These are phyloP conservation scores for Mola mola DNA, from an alignment of 2,113 vertebrate genomes.

Conservation along the genomic window DNA sequence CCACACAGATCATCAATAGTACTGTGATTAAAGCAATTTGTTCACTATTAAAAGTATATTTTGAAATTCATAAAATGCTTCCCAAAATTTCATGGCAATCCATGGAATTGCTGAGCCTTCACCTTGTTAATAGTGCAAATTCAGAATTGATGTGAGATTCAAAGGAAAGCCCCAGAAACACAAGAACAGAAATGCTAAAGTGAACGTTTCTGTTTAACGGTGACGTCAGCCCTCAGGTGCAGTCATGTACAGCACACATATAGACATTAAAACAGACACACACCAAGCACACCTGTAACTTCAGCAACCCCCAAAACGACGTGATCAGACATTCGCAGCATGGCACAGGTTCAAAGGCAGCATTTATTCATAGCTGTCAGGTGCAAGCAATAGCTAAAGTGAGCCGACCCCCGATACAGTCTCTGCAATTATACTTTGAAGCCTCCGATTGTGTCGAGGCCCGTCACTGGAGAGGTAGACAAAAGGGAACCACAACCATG, in stretches of 20 bases:
- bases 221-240: too few species aligned
- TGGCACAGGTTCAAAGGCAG: slow-evolving; percentile 70
- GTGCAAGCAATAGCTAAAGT: slow-evolving; percentile 42
- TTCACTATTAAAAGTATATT: too few species aligned
- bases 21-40: too few species aligned
- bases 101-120: too few species aligned
- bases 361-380: slow-evolving; percentile 56
- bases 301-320: slow-evolving; percentile 10
- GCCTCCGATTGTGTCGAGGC: slow-evolving; percentile 61
- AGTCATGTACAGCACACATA: not conserved
- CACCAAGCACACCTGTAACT: slow-evolving; percentile 6
- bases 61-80: too few species aligned
- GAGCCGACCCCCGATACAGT: slow-evolving; percentile 79
- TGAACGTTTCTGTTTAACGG: too few species aligned
- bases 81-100: too few species aligned
- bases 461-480: slow-evolving; percentile 67
- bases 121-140: too few species aligned
- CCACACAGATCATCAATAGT: too few species aligned
- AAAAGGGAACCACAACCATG: slow-evolving; percentile 73
- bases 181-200: too few species aligned
- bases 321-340: slow-evolving; percentile 36
- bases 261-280: not conserved
- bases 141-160: too few species aligned
- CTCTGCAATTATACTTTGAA: slow-evolving; percentile 70
- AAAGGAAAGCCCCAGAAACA: too few species aligned